These are phyloP conservation scores for Amphiura filiformis DNA, from an alignment of 35 echinoderm and acorn worm species.

Conservation along the genomic window DNA sequence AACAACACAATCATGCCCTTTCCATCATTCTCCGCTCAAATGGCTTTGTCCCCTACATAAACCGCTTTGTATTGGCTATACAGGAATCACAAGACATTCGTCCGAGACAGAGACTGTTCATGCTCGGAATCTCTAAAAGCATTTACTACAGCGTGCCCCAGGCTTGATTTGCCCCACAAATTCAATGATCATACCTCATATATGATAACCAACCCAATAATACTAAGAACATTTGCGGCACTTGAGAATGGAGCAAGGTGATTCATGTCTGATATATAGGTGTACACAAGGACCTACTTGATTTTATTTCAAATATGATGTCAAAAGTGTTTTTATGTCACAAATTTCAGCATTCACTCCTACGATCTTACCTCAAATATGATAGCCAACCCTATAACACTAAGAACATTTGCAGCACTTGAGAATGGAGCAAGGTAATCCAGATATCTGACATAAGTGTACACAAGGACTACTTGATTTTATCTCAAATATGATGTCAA, in stretches of 20 bases:
- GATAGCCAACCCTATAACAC: conserved; percentile 51
- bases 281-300: conserved; percentile 52
- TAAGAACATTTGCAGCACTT: conserved; percentile 61
- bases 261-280: conserved; percentile 72
- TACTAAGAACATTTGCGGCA: conserved; percentile 60
- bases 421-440: conserved; percentile 86
- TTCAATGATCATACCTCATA: conserved; percentile 92
- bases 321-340: not conserved
- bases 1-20: too few relatives aligned
- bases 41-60: too few relatives aligned
- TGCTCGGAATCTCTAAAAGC: too few relatives aligned
- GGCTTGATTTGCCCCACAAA: not conserved
- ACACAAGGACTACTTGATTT: conserved; percentile 38
- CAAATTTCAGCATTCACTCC: too few relatives aligned
- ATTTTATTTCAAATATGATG: not conserved
- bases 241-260: conserved; percentile 78
- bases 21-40: too few relatives aligned
- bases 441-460: conserved; percentile 71
- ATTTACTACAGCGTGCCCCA: too few relatives aligned
- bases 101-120: too few relatives aligned
- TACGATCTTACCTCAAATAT: conserved; percentile 91
- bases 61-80: too few relatives aligned
- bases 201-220: conserved; percentile 63
- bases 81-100: too few relatives aligned
- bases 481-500: not conserved